These are phyloP conservation scores for Dugesia japonica DNA, from an alignment of 2,888 invertebrate species.

Conservation along the genomic window DNA sequence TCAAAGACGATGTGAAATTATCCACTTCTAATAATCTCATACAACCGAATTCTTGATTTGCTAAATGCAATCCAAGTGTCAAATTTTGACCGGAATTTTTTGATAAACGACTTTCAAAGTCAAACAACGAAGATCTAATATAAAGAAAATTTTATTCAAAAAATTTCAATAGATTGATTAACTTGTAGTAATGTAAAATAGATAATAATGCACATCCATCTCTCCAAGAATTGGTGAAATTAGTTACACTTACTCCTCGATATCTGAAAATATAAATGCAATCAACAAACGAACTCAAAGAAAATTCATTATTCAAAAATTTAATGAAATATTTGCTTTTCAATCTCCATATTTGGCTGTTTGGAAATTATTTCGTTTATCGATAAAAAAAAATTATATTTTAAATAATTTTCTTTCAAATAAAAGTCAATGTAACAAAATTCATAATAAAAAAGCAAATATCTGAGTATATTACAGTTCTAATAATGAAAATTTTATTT, in stretches of 20 bases:
- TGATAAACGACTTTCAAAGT: slow-evolving; percentile 12
- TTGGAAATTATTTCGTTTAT: too few relatives aligned
- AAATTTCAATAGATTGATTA: background rate
- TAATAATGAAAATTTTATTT: too few relatives aligned
- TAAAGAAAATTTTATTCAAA: background rate
- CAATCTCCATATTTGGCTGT: too few relatives aligned
- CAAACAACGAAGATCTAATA: background rate
- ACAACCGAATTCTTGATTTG: slow-evolving; percentile 15
- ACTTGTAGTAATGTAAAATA: background rate
- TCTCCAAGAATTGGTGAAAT: slow-evolving; percentile 6
- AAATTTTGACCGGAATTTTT: slow-evolving; percentile 7
- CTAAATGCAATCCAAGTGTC: background rate
- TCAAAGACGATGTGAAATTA: background rate
- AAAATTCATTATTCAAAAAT: too few relatives aligned
- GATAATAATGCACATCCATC: background rate
- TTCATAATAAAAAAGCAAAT: too few relatives aligned
- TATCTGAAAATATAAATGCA: background rate
- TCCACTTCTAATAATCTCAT: background rate
- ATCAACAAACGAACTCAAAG: too few relatives aligned
- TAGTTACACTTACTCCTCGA: background rate
- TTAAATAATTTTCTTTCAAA: too few relatives aligned
- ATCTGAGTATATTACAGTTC: too few relatives aligned
- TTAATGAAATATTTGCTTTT: too few relatives aligned
- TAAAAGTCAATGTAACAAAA: too few relatives aligned
- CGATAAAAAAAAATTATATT: too few relatives aligned